Conservation (phyloP, 2,113 vertebrate genomes). For the Oreocharis arfaki region DNA sequence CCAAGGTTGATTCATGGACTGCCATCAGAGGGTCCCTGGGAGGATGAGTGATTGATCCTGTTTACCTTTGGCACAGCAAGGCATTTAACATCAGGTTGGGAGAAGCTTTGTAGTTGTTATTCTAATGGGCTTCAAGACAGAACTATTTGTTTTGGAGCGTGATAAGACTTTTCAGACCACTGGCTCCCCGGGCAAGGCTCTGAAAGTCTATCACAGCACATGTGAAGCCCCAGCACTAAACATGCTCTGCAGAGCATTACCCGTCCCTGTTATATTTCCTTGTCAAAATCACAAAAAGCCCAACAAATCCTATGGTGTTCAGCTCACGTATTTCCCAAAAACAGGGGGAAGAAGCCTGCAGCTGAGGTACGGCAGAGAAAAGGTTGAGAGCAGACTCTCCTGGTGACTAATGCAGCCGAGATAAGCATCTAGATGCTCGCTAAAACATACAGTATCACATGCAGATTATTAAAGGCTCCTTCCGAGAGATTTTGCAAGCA, state of each 20-base stretch:
- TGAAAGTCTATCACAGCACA: neutral
- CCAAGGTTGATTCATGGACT: neutral
- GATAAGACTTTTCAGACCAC: neutral
- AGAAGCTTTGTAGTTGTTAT: constrained; percentile 47
- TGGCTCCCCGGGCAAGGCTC: neutral
- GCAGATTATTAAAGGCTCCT: constrained; percentile 62
- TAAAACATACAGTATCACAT: constrained; percentile 48
- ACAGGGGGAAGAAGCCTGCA: neutral
- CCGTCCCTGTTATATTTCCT: neutral
- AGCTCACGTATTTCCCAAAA: neutral
- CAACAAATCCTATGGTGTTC: neutral
- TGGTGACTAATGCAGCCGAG: constrained; percentile 22
- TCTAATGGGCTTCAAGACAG: constrained; percentile 13
- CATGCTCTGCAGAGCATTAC: neutral
- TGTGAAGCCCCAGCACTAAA: neutral
- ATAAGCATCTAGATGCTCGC: constrained; percentile 56
- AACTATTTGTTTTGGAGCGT: neutral
- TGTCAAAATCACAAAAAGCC: neutral
- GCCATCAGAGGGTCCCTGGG: neutral
- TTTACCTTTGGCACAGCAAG: constrained; percentile 30
- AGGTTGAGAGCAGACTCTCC: constrained; percentile 19
- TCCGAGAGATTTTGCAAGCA: constrained; percentile 67
- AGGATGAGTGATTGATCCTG: constrained; percentile 19
- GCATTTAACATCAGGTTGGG: constrained; percentile 20
- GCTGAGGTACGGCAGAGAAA: neutral